Evolutionary conservation across 2,797 vertebrate genomes (phyloP).

Genomic region (Pseudocheirus occidentalis): DNA sequence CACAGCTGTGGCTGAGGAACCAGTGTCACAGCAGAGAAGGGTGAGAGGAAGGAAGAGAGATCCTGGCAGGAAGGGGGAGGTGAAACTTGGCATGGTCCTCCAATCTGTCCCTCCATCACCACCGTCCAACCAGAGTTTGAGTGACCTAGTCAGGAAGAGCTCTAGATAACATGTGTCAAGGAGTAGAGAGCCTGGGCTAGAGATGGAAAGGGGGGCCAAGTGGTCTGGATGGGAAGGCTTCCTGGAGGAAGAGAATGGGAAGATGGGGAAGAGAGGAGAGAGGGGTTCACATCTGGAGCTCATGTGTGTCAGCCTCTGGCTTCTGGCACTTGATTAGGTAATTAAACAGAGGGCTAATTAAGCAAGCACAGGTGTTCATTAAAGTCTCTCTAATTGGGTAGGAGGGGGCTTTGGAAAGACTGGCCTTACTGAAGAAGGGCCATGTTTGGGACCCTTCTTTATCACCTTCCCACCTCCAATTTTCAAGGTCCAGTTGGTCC

Average conservation of each 20-base stretch:
- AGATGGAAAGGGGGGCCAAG: constrained; percentile 11
- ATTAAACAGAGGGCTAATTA: constrained; percentile 64
- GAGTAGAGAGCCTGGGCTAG: not conserved
- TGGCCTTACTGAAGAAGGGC: not conserved
- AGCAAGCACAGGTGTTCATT: constrained; percentile 65
- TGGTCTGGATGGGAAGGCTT: constrained; percentile 35
- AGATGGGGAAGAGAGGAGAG: not conserved
- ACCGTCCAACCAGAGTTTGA: not conserved
- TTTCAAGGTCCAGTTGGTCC: not conserved
- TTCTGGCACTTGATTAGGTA: constrained; percentile 55
- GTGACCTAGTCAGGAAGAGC: not conserved
- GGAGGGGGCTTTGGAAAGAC: constrained; percentile 29
- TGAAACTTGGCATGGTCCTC: not conserved
- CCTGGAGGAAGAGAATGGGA: constrained; percentile 38
- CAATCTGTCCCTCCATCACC: not conserved
- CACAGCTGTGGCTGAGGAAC: constrained; percentile 35
- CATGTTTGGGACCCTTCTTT: constrained; percentile 18
- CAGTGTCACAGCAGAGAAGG: not conserved
- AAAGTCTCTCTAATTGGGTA: constrained; percentile 29
- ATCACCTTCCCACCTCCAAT: not conserved
- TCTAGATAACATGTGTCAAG: not conserved
- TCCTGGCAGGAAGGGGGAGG: not conserved
- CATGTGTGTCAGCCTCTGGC: constrained; percentile 63
- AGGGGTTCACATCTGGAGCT: constrained; percentile 55
- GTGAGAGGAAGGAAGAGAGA: constrained; percentile 1